These are phyloP conservation scores for Bombylius discolor DNA, from an alignment of 2,888 invertebrate genomes.

Conservation along the genomic window DNA sequence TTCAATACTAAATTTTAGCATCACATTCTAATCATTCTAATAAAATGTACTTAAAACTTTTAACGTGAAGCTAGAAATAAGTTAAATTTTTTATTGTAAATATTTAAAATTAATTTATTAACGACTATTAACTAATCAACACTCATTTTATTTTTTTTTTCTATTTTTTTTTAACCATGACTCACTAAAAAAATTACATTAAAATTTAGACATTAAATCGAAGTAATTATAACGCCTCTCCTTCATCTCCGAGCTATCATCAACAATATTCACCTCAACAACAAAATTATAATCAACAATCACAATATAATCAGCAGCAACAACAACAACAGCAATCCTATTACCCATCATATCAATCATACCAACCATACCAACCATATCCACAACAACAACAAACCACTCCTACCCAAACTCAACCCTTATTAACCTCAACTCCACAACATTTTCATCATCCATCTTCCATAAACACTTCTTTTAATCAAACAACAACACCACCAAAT, in stretches of 20 bases:
- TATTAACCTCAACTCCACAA: slow-evolving; percentile 31
- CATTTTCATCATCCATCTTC: slow-evolving; percentile 15
- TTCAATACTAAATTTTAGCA: no score
- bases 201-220: slow-evolving; percentile 28
- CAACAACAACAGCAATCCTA: slow-evolving; percentile 5
- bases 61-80: no score
- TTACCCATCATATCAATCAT: neutral
- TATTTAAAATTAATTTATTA: neutral
- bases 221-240: slow-evolving; percentile 27
- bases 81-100: no score
- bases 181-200: neutral
- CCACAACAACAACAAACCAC: slow-evolving; percentile 5
- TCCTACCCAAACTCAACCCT: neutral
- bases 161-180: neutral
- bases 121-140: neutral
- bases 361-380: slow-evolving; percentile 3
- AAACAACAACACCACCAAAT: slow-evolving; percentile 10
- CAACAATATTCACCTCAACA: slow-evolving; percentile 4
- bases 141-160: neutral
- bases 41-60: no score
- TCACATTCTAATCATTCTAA: no score
- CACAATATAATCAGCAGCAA: slow-evolving; percentile 4
- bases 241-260: slow-evolving; percentile 29
- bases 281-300: slow-evolving; percentile 26
- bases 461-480: slow-evolving; percentile 19